Percentiles rank a stretch among this genome's conserved stretches.
These are phyloP conservation scores for Notothenia coriiceps DNA, from an alignment of 2,113 vertebrate species.

Conservation along the genomic window DNA sequence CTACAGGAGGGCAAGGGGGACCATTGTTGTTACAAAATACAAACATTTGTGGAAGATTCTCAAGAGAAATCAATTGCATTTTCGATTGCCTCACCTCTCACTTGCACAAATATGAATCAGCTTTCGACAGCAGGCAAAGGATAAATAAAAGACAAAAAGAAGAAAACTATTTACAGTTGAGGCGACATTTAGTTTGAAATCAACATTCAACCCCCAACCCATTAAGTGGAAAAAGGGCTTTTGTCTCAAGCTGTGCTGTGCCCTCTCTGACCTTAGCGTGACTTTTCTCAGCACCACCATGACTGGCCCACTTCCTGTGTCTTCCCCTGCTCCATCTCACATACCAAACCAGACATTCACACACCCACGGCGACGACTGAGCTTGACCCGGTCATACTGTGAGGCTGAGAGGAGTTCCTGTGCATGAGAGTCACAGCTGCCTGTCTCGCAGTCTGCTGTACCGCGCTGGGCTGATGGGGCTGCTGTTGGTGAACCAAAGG, in stretches of 20 bases:
- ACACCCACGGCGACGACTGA: conserved; percentile 70
- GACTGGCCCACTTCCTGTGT: conserved; percentile 69
- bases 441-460: conserved; percentile 43
- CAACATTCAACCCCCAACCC: background rate
- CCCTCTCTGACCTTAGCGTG: conserved; percentile 46
- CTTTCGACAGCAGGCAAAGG: background rate
- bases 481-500: conserved; percentile 44
- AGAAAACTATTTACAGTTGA: background rate
- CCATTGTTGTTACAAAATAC: background rate
- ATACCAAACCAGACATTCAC: conserved; percentile 75
- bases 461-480: conserved; percentile 13
- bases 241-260: conserved; percentile 24
- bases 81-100: background rate
- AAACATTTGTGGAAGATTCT: background rate
- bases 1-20: background rate
- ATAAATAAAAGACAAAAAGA: background rate
- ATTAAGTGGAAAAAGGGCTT: conserved; percentile 19
- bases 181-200: conserved; percentile 14
- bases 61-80: background rate
- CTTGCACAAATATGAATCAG: background rate
- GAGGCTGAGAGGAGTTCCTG: conserved; percentile 71
- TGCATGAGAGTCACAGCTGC: conserved; percentile 63
- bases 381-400: conserved; percentile 69
- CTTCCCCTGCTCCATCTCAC: conserved; percentile 62
- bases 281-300: conserved; percentile 37